Evolutionary conservation across 2,113 vertebrate species (phyloP).

Genomic region (Petrocephalus microphthalmus): DNA sequence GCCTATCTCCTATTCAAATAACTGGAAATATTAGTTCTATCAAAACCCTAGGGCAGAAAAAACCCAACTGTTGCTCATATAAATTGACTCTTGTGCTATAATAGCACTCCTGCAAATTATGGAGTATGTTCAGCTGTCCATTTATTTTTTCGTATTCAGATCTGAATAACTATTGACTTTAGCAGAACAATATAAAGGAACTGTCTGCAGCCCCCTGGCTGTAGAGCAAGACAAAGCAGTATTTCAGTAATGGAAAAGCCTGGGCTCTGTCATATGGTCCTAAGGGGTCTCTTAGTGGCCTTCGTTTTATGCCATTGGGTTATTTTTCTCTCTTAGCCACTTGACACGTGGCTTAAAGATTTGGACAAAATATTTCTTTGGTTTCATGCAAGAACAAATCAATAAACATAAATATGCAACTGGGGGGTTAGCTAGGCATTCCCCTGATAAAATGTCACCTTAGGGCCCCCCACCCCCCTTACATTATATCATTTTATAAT

Average conservation of each 20-base stretch:
- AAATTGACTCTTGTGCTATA: background rate
- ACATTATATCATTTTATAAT: background rate
- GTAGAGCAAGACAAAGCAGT: conserved; percentile 7
- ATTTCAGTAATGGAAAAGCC: background rate
- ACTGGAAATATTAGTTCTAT: background rate
- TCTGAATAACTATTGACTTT: background rate
- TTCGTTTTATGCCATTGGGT: background rate
- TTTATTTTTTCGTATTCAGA: background rate
- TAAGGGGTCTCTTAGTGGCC: background rate
- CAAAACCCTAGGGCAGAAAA: background rate
- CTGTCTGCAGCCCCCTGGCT: background rate
- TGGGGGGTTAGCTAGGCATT: background rate
- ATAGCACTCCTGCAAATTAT: background rate
- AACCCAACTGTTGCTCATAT: background rate
- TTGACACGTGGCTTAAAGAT: conserved; percentile 11
- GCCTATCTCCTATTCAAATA: background rate
- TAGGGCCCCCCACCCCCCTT: background rate
- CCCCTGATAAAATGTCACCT: background rate
- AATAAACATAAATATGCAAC: background rate
- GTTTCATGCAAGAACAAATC: background rate
- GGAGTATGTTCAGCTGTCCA: background rate
- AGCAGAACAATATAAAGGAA: background rate
- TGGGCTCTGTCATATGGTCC: background rate
- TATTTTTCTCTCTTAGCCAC: conserved; percentile 9
- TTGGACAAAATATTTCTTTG: background rate